Evolutionary conservation across 2,113 vertebrate species (phyloP).

Genomic region (Peromyscus leucopus): DNA sequence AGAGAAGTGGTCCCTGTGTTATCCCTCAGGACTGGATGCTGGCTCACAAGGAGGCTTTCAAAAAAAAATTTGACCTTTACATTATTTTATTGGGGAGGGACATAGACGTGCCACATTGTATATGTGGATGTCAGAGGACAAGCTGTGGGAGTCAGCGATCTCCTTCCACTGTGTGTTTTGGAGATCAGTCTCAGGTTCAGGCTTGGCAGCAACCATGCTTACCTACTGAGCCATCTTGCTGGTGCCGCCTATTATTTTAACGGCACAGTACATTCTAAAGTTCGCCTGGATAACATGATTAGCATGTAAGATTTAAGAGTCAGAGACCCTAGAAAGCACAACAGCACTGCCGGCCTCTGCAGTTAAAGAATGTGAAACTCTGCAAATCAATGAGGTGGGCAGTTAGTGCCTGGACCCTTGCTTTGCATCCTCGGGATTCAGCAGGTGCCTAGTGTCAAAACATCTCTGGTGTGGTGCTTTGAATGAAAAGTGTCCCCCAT

Average conservation of each 20-base stretch:
- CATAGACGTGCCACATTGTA: no score
- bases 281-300: background rate
- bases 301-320: background rate
- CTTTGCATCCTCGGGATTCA: background rate
- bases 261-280: background rate
- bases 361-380: background rate
- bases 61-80: background rate
- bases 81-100: background rate
- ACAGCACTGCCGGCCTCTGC: no score
- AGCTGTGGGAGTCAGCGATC: no score
- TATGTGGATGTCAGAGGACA: background rate
- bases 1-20: no score
- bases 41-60: background rate
- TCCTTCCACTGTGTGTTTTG: background rate
- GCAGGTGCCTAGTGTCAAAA: background rate
- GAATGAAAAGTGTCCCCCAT: background rate
- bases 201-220: background rate
- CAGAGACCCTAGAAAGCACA: background rate
- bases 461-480: background rate
- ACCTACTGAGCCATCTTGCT: no score
- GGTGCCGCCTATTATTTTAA: no score
- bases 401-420: background rate
- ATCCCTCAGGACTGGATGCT: background rate
- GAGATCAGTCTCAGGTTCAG: background rate
- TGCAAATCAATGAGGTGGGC: background rate